Conservation (phyloP, 1,140 invertebrate species). For the Drosophila sproati region DNA sequence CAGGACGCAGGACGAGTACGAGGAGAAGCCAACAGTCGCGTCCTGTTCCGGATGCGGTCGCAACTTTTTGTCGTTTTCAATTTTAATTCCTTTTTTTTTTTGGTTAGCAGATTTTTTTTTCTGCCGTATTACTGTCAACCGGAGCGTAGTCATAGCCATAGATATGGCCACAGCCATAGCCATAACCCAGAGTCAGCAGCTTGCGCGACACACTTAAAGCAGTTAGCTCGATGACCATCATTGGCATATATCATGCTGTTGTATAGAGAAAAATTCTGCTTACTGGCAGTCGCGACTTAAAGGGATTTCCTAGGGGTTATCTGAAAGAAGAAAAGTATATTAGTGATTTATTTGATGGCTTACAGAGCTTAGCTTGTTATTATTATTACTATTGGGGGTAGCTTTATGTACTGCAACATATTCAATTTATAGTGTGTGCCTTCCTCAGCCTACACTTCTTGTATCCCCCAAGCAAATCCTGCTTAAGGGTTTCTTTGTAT, state of each 20-base stretch:
- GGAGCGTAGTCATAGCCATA: constrained; percentile 4
- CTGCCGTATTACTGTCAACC: constrained; percentile 21
- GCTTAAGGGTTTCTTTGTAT: too few species aligned
- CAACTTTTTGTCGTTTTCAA: constrained; percentile 80
- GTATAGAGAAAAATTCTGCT: constrained; percentile 23
- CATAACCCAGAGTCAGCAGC: constrained; percentile 14
- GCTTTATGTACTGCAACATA: too few species aligned
- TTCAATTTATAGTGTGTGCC: too few species aligned
- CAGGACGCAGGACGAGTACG: constrained; percentile 12
- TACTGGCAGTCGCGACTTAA: neutral
- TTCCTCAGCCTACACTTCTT: too few species aligned
- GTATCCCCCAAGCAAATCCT: too few species aligned
- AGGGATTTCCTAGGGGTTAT: neutral
- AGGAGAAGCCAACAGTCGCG: constrained; percentile 30
- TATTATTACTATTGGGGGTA: too few species aligned
- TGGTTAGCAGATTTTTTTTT: constrained; percentile 11
- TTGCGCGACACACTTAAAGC: constrained; percentile 67
- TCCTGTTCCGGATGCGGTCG: constrained; percentile 76
- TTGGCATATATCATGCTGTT: constrained; percentile 75
- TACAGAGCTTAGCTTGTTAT: too few species aligned
- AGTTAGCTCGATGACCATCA: constrained; percentile 76
- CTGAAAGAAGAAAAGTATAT: neutral
- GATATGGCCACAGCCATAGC: neutral
- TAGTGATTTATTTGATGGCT: too few species aligned
- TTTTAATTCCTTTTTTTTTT: constrained; percentile 59